phyloP scores from a whole-genome alignment of 2,113 vertebrate species.

The Pipa parva region DNA sequence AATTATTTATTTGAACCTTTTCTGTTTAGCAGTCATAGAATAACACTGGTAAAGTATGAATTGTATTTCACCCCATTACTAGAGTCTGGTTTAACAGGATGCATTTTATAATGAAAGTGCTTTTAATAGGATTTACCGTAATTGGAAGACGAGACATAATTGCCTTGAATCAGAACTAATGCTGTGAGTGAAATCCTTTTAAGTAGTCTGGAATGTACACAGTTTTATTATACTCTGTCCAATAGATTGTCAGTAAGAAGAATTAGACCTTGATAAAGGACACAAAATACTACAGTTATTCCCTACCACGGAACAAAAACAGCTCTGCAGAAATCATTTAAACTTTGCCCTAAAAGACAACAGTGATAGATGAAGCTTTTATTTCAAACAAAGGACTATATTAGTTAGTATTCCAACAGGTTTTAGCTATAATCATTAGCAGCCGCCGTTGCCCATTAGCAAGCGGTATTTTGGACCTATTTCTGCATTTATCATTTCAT shows the following conservation, averaged over 20 bases:
- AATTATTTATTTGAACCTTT: slow-evolving; percentile 21
- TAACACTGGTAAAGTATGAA: slow-evolving; percentile 30
- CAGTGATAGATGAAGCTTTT: slow-evolving; percentile 43
- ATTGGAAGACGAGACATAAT: slow-evolving; percentile 44
- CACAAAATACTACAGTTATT: slow-evolving; percentile 39
- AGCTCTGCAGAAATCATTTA: slow-evolving; percentile 34
- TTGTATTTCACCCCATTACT: slow-evolving; percentile 35
- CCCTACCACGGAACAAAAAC: slow-evolving; percentile 36
- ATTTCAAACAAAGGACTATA: slow-evolving; percentile 50
- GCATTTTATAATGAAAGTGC: slow-evolving; percentile 42
- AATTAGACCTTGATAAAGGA: slow-evolving; percentile 44
- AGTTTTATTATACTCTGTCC: slow-evolving; percentile 34
- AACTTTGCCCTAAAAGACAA: slow-evolving; percentile 50
- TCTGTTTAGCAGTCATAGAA: slow-evolving; percentile 12
- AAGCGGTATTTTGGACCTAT: slow-evolving; percentile 49
- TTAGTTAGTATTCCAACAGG: slow-evolving; percentile 47
- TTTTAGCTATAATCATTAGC: slow-evolving; percentile 49
- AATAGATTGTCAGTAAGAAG: slow-evolving; percentile 36
- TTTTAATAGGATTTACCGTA: slow-evolving; percentile 31
- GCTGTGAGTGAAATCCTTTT: slow-evolving; percentile 38
- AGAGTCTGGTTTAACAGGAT: slow-evolving; percentile 33
- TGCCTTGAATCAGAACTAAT: slow-evolving; percentile 33
- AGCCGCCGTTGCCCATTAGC: slow-evolving; percentile 44
- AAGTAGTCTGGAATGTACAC: slow-evolving; percentile 41
- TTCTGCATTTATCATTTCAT: slow-evolving; percentile 48